These are phyloP conservation scores for Saccostrea echinata DNA, from an alignment of 1,140 invertebrate genomes.

Conservation along the genomic window DNA sequence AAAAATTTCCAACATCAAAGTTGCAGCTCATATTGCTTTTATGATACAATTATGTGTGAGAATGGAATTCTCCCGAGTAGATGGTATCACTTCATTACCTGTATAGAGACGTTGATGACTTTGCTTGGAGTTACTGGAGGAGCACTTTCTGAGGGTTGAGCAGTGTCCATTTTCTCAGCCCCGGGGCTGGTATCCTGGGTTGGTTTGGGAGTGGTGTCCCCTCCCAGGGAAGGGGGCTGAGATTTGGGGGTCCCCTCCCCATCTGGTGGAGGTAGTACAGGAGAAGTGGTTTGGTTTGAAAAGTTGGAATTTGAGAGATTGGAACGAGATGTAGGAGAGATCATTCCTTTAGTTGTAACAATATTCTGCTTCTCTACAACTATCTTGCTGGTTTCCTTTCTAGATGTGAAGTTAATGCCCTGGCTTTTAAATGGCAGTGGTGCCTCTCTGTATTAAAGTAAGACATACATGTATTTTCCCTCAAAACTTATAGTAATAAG, in stretches of 20 bases:
- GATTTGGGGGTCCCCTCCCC: constrained; percentile 52
- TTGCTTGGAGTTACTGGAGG: constrained; percentile 19
- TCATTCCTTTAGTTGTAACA: constrained; percentile 69
- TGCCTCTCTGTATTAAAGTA: constrained; percentile 81
- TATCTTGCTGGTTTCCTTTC: constrained; percentile 90
- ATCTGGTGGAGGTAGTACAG: neutral
- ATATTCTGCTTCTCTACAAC: constrained; percentile 90
- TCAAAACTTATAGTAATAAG: neutral
- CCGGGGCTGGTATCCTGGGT: constrained; percentile 26
- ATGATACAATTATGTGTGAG: too few species aligned
- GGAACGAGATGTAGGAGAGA: constrained; percentile 62
- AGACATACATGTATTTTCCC: constrained; percentile 80
- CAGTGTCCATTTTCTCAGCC: constrained; percentile 45
- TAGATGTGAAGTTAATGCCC: constrained; percentile 87
- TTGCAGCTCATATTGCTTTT: too few species aligned
- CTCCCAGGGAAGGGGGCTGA: neutral
- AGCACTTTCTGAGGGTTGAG: neutral
- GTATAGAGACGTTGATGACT: neutral
- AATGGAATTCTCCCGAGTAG: too few species aligned
- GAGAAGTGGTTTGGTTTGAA: constrained; percentile 36
- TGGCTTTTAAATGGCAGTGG: constrained; percentile 77
- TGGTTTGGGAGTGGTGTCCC: constrained; percentile 40
- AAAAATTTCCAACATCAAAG: too few species aligned
- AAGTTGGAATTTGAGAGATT: constrained; percentile 50
- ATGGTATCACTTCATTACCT: neutral